Base-by-base conservation (phyloP, 2,888 invertebrate species). In the Temnothorax ravouxi region DNA sequence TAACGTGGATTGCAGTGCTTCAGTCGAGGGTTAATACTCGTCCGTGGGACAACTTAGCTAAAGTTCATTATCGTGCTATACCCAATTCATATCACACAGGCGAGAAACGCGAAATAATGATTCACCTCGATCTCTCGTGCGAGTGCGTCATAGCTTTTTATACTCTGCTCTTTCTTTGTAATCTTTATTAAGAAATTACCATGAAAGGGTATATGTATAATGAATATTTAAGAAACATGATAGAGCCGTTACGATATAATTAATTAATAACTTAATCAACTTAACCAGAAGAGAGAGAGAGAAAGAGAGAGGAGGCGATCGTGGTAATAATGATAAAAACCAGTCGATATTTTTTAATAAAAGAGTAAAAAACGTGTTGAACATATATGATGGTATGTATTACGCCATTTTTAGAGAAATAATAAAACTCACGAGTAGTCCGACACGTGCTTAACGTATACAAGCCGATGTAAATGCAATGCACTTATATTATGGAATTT, bases 1-100 rank as follows among this genome's bases (percentile, higher is more conserved):
- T 79, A 79, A 79, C 72, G 72, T 21, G 41, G 34, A 79, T 79
- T 79, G 59, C 79, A 71, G 72, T 54, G 47, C 79, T 72, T 79
- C 59, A 50, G 59, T 71, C 50, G 79, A 72, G 79, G 79, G 72
- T 71, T 72, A 79, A 72, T 72, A 71, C 21, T 71, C 72, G 72
- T 72, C 18, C 25, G 47, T 38, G 59, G 59, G 79, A 61, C 72
- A 79, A 79, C 44, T 72, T 72, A 21, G 38, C 21, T 47, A 41
- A 71, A 79, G 71, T 71, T 79, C 79, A 79, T 79, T 79, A 71
- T 71, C 79, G 72, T 59, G 59, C 18, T 61, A 21, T 54, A 59
- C 71, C 47, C 47, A 38, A 72, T 79, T 72, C 47, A 29, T 72
- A 38, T 71, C 79, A 21, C 72, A 64, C 47, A 47, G 25, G 44